A percentile compares a stretch with the other conserved stretches of the same genome.
Conservation (phyloP, 2,113 vertebrate genomes). For the Oryzias woworae region DNA sequence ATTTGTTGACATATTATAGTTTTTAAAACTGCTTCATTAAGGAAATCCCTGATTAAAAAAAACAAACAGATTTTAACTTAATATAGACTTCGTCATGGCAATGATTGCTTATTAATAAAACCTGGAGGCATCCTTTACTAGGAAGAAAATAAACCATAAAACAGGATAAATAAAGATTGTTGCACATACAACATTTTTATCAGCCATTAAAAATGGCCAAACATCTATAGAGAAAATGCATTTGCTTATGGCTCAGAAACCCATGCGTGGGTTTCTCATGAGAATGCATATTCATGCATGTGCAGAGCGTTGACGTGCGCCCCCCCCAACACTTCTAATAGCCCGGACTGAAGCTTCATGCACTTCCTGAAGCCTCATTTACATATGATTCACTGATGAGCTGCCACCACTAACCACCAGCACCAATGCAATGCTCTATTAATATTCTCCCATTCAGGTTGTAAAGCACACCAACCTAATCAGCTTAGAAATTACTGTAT, state of each 20-base stretch:
- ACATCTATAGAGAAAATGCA: conserved; percentile 24
- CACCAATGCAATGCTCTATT: conserved; percentile 69
- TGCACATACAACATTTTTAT: conserved; percentile 11
- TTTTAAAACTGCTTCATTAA: no score
- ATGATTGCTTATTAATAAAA: no score
- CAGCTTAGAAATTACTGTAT: conserved; percentile 78
- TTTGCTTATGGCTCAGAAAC: conserved; percentile 31
- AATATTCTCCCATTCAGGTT: conserved; percentile 73
- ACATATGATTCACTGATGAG: conserved; percentile 71
- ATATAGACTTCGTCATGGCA: no score
- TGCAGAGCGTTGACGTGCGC: conserved; percentile 41
- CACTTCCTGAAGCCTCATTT: conserved; percentile 72
- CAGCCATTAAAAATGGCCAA: conserved; percentile 14
- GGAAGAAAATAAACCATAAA: conserved; percentile 1
- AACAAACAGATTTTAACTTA: no score
- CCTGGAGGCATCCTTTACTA: background rate
- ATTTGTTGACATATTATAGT: no score
- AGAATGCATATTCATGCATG: conserved; percentile 20
- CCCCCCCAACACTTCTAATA: conserved; percentile 66
- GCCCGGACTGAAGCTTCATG: conserved; percentile 63
- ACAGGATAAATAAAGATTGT: no score
- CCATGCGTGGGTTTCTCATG: conserved; percentile 26
- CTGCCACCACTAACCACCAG: conserved; percentile 63
- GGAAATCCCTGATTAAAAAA: no score
- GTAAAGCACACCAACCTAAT: conserved; percentile 77